Evolutionary conservation across 2,888 invertebrate species (phyloP).

Genomic region (Stramonita haemastoma): DNA sequence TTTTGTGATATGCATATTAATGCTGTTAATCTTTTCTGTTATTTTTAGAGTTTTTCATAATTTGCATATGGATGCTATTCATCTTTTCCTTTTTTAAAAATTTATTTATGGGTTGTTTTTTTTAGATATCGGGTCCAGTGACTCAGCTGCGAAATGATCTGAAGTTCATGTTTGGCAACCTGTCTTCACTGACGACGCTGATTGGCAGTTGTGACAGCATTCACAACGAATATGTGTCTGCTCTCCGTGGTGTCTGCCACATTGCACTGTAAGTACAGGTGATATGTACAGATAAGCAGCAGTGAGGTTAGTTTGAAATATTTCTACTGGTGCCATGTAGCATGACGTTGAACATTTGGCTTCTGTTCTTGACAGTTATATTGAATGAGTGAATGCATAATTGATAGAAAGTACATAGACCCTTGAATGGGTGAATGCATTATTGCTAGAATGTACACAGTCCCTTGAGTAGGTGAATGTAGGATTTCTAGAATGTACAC

Average conservation of each 20-base stretch:
- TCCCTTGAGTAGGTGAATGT: no score
- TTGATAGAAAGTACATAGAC: no score
- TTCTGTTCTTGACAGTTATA: no score
- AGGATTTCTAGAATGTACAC: no score
- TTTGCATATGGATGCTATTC: not conserved
- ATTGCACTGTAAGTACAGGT: conserved; percentile 83
- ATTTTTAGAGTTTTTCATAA: not conserved
- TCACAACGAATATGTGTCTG: conserved; percentile 89
- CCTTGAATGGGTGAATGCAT: no score
- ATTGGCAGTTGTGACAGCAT: conserved; percentile 88
- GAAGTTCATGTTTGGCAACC: conserved; percentile 59
- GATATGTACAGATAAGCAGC: not conserved
- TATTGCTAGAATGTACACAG: no score
- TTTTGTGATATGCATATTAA: no score
- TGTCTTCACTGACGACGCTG: conserved; percentile 86
- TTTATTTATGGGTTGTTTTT: no score
- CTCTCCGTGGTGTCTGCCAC: conserved; percentile 89
- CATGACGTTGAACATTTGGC: no score
- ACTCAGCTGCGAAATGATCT: conserved; percentile 54
- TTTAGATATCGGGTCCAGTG: conserved; percentile 58
- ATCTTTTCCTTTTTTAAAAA: not conserved
- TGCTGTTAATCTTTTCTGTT: not conserved
- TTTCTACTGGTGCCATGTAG: no score
- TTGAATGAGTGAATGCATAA: no score
- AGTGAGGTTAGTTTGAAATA: no score